Percentiles rank a stretch among this genome's conserved stretches.
These are phyloP conservation scores for Tetramorium bicarinatum DNA, from an alignment of 2,888 invertebrate genomes.

Conservation along the genomic window DNA sequence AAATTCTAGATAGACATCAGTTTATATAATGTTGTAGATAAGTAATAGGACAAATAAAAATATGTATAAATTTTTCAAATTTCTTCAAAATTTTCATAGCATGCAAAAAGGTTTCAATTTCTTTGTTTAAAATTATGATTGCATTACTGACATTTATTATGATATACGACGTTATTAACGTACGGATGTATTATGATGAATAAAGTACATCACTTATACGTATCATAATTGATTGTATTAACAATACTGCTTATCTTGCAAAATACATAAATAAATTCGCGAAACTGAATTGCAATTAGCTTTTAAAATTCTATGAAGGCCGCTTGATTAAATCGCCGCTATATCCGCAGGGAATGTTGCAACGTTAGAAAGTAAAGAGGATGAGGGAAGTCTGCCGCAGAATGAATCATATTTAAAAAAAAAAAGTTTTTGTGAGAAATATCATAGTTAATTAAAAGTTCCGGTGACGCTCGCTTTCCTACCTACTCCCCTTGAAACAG, in stretches of 20 bases:
- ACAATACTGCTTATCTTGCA: not conserved
- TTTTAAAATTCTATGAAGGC: slow-evolving; percentile 36
- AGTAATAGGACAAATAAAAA: not conserved
- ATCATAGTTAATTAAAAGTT: slow-evolving; percentile 56
- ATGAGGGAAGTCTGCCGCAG: slow-evolving; percentile 1
- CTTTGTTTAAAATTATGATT: not conserved
- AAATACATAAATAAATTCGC: slow-evolving; percentile 19
- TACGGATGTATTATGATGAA: not conserved
- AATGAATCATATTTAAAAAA: slow-evolving; percentile 48
- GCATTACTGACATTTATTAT: not conserved
- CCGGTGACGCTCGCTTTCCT: slow-evolving; percentile 10
- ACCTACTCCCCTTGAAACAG: not conserved
- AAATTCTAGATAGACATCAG: not conserved
- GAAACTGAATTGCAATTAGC: slow-evolving; percentile 35
- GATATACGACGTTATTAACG: not conserved
- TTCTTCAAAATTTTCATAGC: not conserved
- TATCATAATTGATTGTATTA: not conserved
- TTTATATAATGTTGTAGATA: not conserved
- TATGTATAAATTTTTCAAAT: not conserved
- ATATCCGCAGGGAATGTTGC: slow-evolving; percentile 29
- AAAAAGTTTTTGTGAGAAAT: slow-evolving; percentile 30
- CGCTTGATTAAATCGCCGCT: slow-evolving; percentile 32
- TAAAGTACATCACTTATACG: slow-evolving; percentile 9
- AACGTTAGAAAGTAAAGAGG: slow-evolving; percentile 15
- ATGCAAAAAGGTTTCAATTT: not conserved